Conservation (phyloP, 2,888 invertebrate genomes). For the Torymus aiolomorphi region DNA sequence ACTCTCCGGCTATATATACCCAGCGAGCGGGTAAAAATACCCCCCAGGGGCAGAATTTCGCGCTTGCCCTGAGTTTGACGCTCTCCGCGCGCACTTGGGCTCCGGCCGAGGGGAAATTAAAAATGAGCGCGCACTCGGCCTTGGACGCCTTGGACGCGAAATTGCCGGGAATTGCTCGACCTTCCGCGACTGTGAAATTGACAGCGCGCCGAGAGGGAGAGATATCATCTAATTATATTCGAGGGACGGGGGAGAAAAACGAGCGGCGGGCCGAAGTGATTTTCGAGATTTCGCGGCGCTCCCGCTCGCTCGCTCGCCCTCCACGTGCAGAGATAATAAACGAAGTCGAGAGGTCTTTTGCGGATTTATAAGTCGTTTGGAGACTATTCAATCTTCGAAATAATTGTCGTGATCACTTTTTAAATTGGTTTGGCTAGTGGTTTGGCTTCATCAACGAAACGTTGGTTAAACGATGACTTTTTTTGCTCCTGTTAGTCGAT, state of each 20-base stretch:
- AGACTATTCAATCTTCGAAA: too few relatives aligned
- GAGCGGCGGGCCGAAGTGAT: background rate
- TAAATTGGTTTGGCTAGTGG: too few relatives aligned
- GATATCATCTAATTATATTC: constrained; percentile 33
- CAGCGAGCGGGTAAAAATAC: background rate
- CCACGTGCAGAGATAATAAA: too few relatives aligned
- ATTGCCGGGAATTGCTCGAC: constrained; percentile 23
- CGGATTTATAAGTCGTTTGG: too few relatives aligned
- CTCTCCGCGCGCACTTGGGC: background rate
- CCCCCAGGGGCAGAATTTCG: background rate
- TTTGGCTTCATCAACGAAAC: too few relatives aligned
- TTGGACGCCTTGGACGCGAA: constrained; percentile 20
- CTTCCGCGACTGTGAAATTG: constrained; percentile 22
- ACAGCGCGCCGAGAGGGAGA: constrained; percentile 2
- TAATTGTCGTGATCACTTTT: too few relatives aligned
- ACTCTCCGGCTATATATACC: background rate
- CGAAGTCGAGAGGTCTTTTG: too few relatives aligned
- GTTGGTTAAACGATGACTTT: too few relatives aligned
- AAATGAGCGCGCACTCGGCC: constrained; percentile 9
- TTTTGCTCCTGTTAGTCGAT: too few relatives aligned
- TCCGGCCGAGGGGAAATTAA: background rate
- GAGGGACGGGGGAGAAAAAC: constrained; percentile 6
- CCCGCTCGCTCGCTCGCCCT: too few relatives aligned
- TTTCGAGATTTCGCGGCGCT: background rate
- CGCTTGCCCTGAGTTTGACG: constrained; percentile 1